Base-by-base conservation (phyloP, 2,113 vertebrate species). In the Rhinolophus ferrumequinum region DNA sequence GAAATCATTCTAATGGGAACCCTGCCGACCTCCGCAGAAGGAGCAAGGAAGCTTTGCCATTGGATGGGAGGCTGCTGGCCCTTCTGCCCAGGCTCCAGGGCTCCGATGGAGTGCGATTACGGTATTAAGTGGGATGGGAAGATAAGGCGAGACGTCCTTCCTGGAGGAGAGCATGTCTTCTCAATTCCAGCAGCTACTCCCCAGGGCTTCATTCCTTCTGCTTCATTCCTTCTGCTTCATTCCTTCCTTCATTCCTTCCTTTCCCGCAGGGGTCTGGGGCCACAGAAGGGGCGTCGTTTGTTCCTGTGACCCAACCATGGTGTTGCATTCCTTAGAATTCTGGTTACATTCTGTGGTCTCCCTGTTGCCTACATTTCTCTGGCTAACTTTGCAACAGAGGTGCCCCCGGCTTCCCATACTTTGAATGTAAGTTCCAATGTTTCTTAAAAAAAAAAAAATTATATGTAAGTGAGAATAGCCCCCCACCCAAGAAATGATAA, bases 161-260 rank as follows among this genome's bases (percentile, higher is more conserved):
- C 28, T 5, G 50, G 72, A 95, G 90, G 76, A 50, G 73, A 24
- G 64, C 72, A 22, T 28, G 67, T 64, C 90, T 35, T 86, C 92
- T 96, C 85, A 4, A 7, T 86, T 88, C 84, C 50, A 72, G 88
- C 50, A 95, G 96, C 66, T 76, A 90, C 96, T 93, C 92, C 95
- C 94, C 77, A 38, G 75, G 64, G 96, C 90, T 64, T 98, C 95
- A 73, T 82, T 33, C 80, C 73, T 80, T 67, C 60, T 1, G 1
- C 90, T 64, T 98, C 95, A 73, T 82, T 33, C 80, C 73, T 80
- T 67, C 60, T 1, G 1, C n/a, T n/a, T n/a, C n/a, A n/a, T n/a
- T n/a, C n/a, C n/a, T n/a, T n/a, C n/a, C n/a, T n/a, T n/a, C n/a
- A n/a, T n/a, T n/a, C n/a, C n/a, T n/a, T n/a, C n/a, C n/a, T n/a